Evolutionary conservation across 2,113 vertebrate species (phyloP).

Genomic region (Poeciliopsis occidentalis): DNA sequence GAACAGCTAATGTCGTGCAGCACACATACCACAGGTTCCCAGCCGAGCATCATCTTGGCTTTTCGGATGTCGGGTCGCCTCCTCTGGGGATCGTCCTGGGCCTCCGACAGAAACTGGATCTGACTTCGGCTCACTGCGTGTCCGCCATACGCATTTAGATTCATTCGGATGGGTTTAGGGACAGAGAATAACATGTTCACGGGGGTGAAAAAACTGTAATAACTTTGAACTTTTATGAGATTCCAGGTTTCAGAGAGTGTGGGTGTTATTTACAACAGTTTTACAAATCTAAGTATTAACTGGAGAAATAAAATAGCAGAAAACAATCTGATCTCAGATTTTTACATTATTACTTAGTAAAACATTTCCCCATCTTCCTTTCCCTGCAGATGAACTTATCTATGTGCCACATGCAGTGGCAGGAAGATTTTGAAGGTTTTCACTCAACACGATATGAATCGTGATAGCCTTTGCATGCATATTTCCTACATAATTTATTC

Average conservation of each 20-base stretch:
- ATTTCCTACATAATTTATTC: not conserved
- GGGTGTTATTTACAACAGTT: not conserved
- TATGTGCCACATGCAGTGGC: too few species aligned
- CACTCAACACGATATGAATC: too few species aligned
- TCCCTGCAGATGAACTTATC: not conserved
- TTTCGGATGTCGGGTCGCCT: constrained; percentile 95
- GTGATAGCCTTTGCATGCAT: too few species aligned
- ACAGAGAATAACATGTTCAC: not conserved
- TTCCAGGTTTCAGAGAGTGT: too few species aligned
- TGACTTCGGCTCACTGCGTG: constrained; percentile 87
- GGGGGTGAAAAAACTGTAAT: not conserved
- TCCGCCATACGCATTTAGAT: not conserved
- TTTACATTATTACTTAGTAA: not conserved
- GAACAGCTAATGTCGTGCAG: not conserved
- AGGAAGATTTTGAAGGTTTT: too few species aligned
- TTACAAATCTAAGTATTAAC: not conserved
- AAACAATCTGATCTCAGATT: not conserved
- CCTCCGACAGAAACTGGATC: constrained; percentile 97
- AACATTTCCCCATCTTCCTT: not conserved
- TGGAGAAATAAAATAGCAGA: not conserved
- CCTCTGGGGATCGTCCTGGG: constrained; percentile 97
- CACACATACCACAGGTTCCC: constrained; percentile 95
- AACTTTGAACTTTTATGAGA: not conserved
- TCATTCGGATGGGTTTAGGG: too few species aligned
- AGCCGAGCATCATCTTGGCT: constrained; percentile 92